Conservation (phyloP, 2,888 invertebrate genomes). For the Acrobasis suavella region DNA sequence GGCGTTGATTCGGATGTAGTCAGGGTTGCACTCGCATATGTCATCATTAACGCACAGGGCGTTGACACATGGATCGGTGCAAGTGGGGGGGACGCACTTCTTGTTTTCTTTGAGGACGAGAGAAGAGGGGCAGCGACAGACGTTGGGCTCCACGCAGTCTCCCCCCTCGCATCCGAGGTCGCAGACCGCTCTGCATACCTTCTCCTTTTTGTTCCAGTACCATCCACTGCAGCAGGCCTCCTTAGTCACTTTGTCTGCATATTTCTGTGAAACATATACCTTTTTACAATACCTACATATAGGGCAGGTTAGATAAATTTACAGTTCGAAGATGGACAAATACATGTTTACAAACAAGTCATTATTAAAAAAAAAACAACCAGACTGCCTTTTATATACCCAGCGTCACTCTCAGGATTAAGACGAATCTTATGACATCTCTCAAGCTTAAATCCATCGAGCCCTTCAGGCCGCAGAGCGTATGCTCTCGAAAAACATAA, state of each 20-base stretch:
- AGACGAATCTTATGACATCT: too few relatives aligned
- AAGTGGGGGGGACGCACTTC: slow-evolving; percentile 34
- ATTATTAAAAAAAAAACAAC: too few relatives aligned
- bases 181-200: slow-evolving; percentile 15
- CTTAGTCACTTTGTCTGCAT: slow-evolving; percentile 7
- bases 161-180: slow-evolving; percentile 34
- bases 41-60: slow-evolving; percentile 34
- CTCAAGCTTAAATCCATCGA: too few relatives aligned
- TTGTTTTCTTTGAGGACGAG: slow-evolving; percentile 27
- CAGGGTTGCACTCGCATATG: slow-evolving; percentile 24
- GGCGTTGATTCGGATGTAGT: slow-evolving; percentile 21
- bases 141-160: slow-evolving; percentile 38
- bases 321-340: background rate
- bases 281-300: background rate
- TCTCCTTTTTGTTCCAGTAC: slow-evolving; percentile 22
- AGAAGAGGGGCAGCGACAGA: slow-evolving; percentile 39
- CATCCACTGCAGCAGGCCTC: slow-evolving; percentile 36
- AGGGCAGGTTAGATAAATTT: background rate
- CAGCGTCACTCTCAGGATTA: too few relatives aligned
- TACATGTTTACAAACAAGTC: background rate
- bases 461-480: too few relatives aligned
- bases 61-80: slow-evolving; percentile 51
- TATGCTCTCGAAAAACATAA: too few relatives aligned
- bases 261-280: slow-evolving; percentile 4
- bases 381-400: too few relatives aligned